Evolutionary conservation across 2,888 invertebrate species (phyloP), one percentile per base, ranked within the genome.

Genomic region (Troglohyphantes excavatus): DNA sequence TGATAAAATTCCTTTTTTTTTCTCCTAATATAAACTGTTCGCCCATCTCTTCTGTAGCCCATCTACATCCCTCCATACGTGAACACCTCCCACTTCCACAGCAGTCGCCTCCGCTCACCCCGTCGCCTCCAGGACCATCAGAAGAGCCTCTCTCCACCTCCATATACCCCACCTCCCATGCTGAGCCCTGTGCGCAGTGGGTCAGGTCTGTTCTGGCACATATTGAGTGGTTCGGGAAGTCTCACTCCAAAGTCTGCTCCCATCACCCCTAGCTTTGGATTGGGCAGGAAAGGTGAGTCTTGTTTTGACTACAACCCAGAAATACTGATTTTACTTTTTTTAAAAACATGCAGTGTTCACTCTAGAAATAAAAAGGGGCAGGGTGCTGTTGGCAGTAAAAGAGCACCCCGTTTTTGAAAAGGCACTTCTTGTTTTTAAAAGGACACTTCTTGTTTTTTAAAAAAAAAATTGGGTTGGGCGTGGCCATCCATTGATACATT

Each of bases 161-260:
- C 95, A 90, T 99, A 97, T 94, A 99, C 98, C 0, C 98, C 99
- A 17, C 97, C 97, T 33, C 99, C 99, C 0, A 97, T 99, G 93
- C 94, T 99, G 82, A 97, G 98, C 93, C 99, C 99, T 0, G 96
- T 97, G 90, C 95, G 99, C 91, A 96, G 96, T 91, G 98, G 98
- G 0, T 95, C 97, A 0, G 99, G 99, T 0, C 94, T 99, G 2
- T 98, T 96, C 93, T 95, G 95, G 93, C 93, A 93, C 59, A 93
- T 94, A n/a, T 82, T 91, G 23, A 91, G 91, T 73, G 88, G 90
- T 39, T 92, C 92, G 11, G 92, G 92, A 19, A 91, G 91, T 59
- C 81, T 92, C 26, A 92, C 92, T 7, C 92, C 93, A 67, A 93
- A 93, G 89, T 93, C 93, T 17, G 93, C 93, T 17, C 94, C 93